A percentile compares a stretch with the other conserved stretches of the same genome.
Evolutionary conservation across 2,888 invertebrate genomes (phyloP).

Genomic region (Clunio marinus): DNA sequence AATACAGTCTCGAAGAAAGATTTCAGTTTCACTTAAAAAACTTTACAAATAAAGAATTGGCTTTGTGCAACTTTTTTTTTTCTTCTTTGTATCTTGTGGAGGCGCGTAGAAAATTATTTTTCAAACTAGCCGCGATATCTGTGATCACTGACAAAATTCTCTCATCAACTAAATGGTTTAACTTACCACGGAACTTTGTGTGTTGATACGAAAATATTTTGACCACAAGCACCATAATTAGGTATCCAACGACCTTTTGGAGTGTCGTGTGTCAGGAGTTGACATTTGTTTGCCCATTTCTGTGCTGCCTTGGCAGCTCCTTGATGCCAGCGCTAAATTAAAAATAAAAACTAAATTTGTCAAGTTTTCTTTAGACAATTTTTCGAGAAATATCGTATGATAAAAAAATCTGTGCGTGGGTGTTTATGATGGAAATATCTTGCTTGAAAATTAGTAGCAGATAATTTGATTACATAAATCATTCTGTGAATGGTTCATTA

Average conservation of each 20-base stretch:
- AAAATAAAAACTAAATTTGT: conserved; percentile 33
- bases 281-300: conserved; percentile 67
- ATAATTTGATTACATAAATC: conserved; percentile 3
- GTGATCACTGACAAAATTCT: no score
- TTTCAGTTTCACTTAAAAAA: not conserved
- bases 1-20: not conserved
- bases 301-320: conserved; percentile 69
- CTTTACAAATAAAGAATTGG: not conserved
- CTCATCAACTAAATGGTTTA: no score
- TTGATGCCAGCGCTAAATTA: conserved; percentile 67
- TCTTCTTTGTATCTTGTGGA: not conserved
- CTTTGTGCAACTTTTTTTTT: not conserved
- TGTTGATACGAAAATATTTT: conserved; percentile 77
- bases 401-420: not conserved
- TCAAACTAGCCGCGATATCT: no score
- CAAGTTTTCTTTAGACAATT: no score
- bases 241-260: conserved; percentile 57
- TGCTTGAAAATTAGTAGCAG: conserved; percentile 15
- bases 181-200: conserved; percentile 73
- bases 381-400: no score
- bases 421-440: not conserved
- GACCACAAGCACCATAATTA: conserved; percentile 69
- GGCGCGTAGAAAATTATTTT: not conserved
- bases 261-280: conserved; percentile 66
- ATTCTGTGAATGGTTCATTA: not conserved